Evolutionary conservation across 1,140 invertebrate genomes (phyloP), one percentile per base, ranked within the genome.

Genomic region (Anthonomus grandis): DNA sequence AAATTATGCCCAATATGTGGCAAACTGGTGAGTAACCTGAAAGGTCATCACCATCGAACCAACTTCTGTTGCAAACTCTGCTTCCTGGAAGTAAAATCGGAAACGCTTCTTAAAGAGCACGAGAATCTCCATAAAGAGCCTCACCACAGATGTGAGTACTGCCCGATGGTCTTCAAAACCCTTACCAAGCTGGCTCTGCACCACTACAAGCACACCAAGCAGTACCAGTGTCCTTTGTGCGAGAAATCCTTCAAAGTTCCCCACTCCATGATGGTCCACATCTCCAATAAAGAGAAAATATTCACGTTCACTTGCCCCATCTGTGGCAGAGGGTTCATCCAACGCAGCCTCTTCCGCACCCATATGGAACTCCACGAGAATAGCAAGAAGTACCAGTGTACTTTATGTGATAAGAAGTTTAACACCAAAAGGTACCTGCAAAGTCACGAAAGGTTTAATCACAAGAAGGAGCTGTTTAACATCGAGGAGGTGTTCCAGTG

Each of bases 251-350:
- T 25, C 5, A 58, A 44, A 13, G 49, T 15, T 24, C 45, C 27
- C 6, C 12, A 21, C 10, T 50, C 55, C 0, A 51, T 70, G 13
- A 60, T 37, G 4, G 17, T 31, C 9, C 78, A 79, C 47, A 70
- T 78, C 41, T 72, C 76, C 17, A 75, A 75, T 68, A 77, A 79
- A 56, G 62, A 70, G 3, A 72, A 75, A 34, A 76, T 75, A 22
- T 75, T 74, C 31, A 73, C 75, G 54, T 75, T 75, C 36, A 72
- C 74, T 22, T 79, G 78, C 48, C 67, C 73, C 0, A 73, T 73
- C 3, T 79, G 78, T 46, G 74, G 73, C 0, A 77, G 77, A 51
- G 76, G 75, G 0, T 78, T 75, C 21, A 72, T 75, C 64, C 73
- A 70, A 0, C 70, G 69, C 12, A 63, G 68, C 1, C 41, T 72